Conservation (phyloP, 2,113 vertebrate genomes). For the Caretta caretta region DNA sequence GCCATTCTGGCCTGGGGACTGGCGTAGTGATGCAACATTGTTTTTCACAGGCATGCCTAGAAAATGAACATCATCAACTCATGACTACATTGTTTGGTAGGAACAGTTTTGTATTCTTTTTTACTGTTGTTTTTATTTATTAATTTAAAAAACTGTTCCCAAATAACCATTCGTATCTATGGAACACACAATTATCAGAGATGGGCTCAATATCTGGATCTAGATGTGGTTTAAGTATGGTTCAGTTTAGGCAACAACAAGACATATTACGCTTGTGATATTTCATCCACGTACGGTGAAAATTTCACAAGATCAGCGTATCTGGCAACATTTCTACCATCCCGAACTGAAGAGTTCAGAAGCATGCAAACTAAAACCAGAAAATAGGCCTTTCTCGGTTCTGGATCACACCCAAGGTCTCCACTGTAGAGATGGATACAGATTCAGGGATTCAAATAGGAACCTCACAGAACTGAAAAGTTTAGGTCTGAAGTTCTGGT, state of each 20-base stretch:
- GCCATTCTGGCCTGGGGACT: conserved; percentile 89
- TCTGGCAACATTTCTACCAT: neutral
- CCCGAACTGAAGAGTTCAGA: neutral
- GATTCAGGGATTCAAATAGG: neutral
- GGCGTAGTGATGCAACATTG: conserved; percentile 87
- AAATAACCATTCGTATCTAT: neutral
- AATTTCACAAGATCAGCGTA: neutral
- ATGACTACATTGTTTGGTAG: neutral
- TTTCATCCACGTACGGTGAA: neutral
- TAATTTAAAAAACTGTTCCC: neutral
- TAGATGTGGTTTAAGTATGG: neutral
- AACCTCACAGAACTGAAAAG: neutral
- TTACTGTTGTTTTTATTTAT: neutral
- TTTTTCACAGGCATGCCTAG: conserved; percentile 93
- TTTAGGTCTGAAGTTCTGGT: neutral
- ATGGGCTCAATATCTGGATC: neutral
- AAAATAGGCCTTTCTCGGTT: fast-evolving
- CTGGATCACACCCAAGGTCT: neutral
- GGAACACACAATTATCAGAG: neutral
- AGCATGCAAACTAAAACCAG: neutral
- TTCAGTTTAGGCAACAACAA: neutral
- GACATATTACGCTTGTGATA: neutral
- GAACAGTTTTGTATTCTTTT: neutral
- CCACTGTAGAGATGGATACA: neutral
- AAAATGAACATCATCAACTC: neutral